phyloP scores from a whole-genome alignment of 23 tunicate species.

The Styela plicata region DNA sequence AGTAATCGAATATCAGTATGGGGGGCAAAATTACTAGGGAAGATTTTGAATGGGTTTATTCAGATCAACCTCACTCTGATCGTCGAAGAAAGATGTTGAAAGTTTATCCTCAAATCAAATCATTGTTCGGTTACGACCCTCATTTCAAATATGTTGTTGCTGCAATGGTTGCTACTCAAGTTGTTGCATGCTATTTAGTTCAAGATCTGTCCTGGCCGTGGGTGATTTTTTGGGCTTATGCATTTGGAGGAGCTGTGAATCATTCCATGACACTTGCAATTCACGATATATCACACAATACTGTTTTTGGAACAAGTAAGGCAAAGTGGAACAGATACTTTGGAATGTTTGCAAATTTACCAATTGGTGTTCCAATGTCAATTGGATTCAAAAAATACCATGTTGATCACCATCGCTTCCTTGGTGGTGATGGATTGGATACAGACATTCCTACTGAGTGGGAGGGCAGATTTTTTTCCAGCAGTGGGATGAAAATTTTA shows the following conservation, averaged over 20 bases:
- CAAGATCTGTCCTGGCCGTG: slow-evolving; percentile 80
- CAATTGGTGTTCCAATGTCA: slow-evolving; percentile 93
- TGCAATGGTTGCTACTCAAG: slow-evolving; percentile 89
- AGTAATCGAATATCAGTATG: too few species aligned
- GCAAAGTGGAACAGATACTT: slow-evolving; percentile 88
- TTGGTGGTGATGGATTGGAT: slow-evolving; percentile 90
- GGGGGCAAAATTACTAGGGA: slow-evolving; percentile 70
- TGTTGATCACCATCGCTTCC: slow-evolving; percentile 88
- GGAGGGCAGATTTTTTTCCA: slow-evolving; percentile 86
- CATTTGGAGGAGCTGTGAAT: slow-evolving; percentile 90
- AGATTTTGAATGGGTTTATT: slow-evolving; percentile 93
- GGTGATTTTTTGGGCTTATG: slow-evolving; percentile 72
- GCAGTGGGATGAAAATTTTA: slow-evolving; percentile 74
- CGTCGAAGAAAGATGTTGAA: slow-evolving; percentile 81
- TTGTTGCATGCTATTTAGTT: slow-evolving; percentile 73
- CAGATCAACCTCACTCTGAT: slow-evolving; percentile 95
- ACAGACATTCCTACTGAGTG: slow-evolving; percentile 81
- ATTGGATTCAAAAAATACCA: slow-evolving; percentile 94
- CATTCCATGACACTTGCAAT: slow-evolving; percentile 95
- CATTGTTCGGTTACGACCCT: slow-evolving; percentile 58
- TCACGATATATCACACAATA: slow-evolving; percentile 93
- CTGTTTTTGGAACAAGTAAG: slow-evolving; percentile 78
- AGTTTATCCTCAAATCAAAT: slow-evolving; percentile 91
- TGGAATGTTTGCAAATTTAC: slow-evolving; percentile 94
- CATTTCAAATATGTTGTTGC: slow-evolving; percentile 75